Conservation (phyloP, 92 coral and sea anemone species). For the Palythoa grandis region DNA sequence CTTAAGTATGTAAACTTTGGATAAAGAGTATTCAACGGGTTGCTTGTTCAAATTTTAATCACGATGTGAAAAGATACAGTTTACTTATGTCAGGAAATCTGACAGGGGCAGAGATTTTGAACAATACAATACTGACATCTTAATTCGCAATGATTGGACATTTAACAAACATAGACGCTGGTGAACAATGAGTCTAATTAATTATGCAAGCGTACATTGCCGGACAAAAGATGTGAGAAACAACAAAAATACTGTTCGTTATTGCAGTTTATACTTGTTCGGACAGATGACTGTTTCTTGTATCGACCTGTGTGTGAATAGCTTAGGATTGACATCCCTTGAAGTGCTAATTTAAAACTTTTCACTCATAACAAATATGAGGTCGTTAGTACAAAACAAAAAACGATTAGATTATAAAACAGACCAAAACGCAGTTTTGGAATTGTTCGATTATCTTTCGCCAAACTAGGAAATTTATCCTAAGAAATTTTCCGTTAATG, state of each 20-base stretch:
- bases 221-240: constrained; percentile 31
- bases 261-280: constrained; percentile 30
- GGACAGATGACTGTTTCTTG: constrained; percentile 32
- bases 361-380: background rate
- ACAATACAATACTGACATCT: constrained; percentile 32
- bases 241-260: constrained; percentile 41
- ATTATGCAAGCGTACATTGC: constrained; percentile 49
- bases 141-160: constrained; percentile 45
- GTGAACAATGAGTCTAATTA: constrained; percentile 40
- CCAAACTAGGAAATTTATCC: background rate
- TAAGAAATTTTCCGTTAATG: background rate
- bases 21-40: constrained; percentile 44
- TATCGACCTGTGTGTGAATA: background rate
- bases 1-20: constrained; percentile 50
- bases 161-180: constrained; percentile 15
- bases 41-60: constrained; percentile 51
- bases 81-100: constrained; percentile 39
- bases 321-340: constrained; percentile 12
- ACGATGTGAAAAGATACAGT: constrained; percentile 44
- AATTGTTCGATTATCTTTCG: background rate
- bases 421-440: background rate
- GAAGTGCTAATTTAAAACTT: background rate
- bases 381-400: background rate
- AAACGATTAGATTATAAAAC: background rate
- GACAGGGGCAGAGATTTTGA: constrained; percentile 37